Base-by-base conservation (phyloP, 2,888 invertebrate species). In the Nymphalis urticae region DNA sequence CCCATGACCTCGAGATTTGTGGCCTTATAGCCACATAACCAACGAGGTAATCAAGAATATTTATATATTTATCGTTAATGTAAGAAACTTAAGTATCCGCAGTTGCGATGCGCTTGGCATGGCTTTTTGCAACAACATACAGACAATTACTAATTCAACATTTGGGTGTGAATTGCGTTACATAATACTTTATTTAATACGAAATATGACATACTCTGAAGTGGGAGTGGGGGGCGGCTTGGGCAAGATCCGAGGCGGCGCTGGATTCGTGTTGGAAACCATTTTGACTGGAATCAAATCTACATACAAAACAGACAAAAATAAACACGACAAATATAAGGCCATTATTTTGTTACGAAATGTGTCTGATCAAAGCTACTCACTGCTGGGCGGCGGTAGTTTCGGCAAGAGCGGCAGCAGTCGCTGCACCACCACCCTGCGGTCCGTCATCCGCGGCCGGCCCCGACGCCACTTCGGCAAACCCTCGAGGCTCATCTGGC, bases 361-460 rank as follows among this genome's bases (percentile, higher is more conserved):
- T 13, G 42, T 42, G 10, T 3, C 13, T 4, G 42, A 42, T 13
- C 4, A 1, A 13, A 0, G 42, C 13, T 4, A 81, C 85, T 77
- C 0, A 88, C 88, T 82, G 76, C 77, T 83, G n/a, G 85, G 83
- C 36, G 85, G 82, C 81, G 94, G 79, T 84, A 93, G 82, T 79
- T 93, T 82, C 71, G 96, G 95, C 77, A 96, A 92, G 56, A 96
- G 83, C 21, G 96, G 95, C 76, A 97, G 88, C 79, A 96, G 94
- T 8, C 97, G 90, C 85, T 96, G 96, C 24, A 97, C 96, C 1
- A 97, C 95, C 6, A 96, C 95, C 79, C 95, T 95, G 0, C 84
- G 80, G 69, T 82, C 82, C 0, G 82, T 71, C 42, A 73, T 70
- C 2, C 89, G 86, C 66, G 86, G 83, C n/a, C 88, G 78, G 0